Evolutionary conservation across 1,140 invertebrate genomes (phyloP), one percentile per base, ranked within the genome.

Genomic region (Brachionus asplanchnoidis): DNA sequence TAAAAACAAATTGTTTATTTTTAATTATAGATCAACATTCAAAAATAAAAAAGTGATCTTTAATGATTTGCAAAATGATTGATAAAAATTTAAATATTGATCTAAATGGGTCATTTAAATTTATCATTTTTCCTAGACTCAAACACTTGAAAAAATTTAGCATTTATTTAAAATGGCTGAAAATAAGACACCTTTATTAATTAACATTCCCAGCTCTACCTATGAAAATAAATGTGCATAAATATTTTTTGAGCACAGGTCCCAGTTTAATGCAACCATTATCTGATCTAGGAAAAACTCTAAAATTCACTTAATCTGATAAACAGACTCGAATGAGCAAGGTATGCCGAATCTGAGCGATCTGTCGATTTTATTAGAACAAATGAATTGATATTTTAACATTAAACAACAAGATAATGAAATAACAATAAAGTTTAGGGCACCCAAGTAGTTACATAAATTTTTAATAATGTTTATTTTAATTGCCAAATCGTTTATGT

Each of bases 391-490:
- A 60, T 60, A 60, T 60, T 60, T 60, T 60, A 60, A 60, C 53
- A 60, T 60, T 60, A 8, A 20, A 60, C 4, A 60, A 60, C 17
- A 23, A 60, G 53, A 60, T 60, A 9, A 60, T 60, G 53, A 60
- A 23, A 60, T 20, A 60, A 26, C 53, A 60, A 60, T 60, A 60
- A 60, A 26, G 53, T 60, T 60, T 60, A 60, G 53, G 53, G 53
- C 53, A 60, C 53, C 53, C 53, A 60, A 60, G 53, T 60, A 60
- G 53, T 60, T 60, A 60, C 17, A 60, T 60, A 60, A 60, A 60
- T 60, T 60, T n/a, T 17, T 60, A 60, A 60, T 60, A 60, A 60
- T 60, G 53, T 60, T 60, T 60, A 60, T 60, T 60, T 60, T 60
- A 60, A 60, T 60, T 60, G 53, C 53, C 9, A 60, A 60, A 60